phyloP scores from a whole-genome alignment of 2,797 vertebrate genomes.

The Centroberyx gerrardi region DNA sequence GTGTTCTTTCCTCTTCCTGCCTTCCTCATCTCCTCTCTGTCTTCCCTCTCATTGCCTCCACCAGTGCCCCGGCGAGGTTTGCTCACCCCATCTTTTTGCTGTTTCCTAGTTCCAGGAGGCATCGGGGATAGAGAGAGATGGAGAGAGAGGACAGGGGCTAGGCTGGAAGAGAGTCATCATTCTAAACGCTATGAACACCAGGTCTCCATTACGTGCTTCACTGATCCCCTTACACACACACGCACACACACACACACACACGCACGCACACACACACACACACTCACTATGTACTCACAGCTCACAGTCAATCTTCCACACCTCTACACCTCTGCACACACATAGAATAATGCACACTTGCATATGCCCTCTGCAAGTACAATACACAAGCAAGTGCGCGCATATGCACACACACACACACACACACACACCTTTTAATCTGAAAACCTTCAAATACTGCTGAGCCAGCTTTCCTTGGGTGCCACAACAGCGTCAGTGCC shows the following conservation, averaged over 20 bases:
- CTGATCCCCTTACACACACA: slow-evolving; percentile 42
- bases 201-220: slow-evolving; percentile 77
- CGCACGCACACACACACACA: slow-evolving; percentile 29
- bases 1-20: slow-evolving; percentile 61
- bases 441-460: slow-evolving; percentile 64
- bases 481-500: slow-evolving; percentile 48
- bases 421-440: slow-evolving; percentile 50
- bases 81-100: slow-evolving; percentile 29
- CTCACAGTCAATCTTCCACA: slow-evolving; percentile 58
- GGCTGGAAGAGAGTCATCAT: slow-evolving; percentile 59
- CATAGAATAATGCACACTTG: slow-evolving; percentile 47
- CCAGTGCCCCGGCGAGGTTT: slow-evolving; percentile 40
- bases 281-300: slow-evolving; percentile 24
- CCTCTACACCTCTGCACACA: slow-evolving; percentile 57
- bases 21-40: slow-evolving; percentile 43
- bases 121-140: slow-evolving; percentile 35
- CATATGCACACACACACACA: not conserved
- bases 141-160: slow-evolving; percentile 22
- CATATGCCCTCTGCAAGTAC: slow-evolving; percentile 27
- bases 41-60: slow-evolving; percentile 39
- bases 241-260: slow-evolving; percentile 11
- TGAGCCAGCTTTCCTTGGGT: slow-evolving; percentile 66
- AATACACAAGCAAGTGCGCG: slow-evolving; percentile 12
- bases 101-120: slow-evolving; percentile 32
- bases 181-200: slow-evolving; percentile 61